These are phyloP conservation scores for Halocynthia aurantium DNA, from an alignment of 23 tunicate species.

Conservation along the genomic window DNA sequence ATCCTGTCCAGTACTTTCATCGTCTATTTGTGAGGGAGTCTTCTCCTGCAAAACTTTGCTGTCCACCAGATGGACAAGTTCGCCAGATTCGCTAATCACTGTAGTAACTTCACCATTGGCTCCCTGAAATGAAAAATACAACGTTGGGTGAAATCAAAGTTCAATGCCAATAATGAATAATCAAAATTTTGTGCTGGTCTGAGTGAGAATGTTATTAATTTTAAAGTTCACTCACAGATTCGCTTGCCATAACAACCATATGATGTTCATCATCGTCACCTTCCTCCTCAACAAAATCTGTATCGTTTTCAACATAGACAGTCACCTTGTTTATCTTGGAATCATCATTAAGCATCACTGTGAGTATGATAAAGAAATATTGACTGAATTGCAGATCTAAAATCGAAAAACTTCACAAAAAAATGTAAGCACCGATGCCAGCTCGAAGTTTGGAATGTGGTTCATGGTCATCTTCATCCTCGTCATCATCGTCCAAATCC, in stretches of 20 bases:
- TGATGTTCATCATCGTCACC: conserved; percentile 19
- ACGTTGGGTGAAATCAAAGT: no score
- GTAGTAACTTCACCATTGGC: conserved; percentile 6
- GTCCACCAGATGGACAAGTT: conserved; percentile 20
- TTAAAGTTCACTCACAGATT: no score
- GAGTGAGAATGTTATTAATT: no score
- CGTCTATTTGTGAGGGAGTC: no score
- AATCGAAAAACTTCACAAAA: not conserved
- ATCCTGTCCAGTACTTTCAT: no score
- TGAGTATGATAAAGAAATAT: not conserved
- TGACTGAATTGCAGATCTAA: not conserved
- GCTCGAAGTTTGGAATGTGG: conserved; percentile 11
- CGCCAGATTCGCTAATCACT: conserved; percentile 22
- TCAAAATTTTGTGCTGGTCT: no score
- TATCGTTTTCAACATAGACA: conserved; percentile 27
- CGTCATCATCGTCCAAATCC: conserved; percentile 23
- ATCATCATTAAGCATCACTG: not conserved
- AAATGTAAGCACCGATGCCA: not conserved
- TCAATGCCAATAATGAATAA: no score
- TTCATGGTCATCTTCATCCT: conserved; percentile 15
- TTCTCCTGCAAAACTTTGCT: not conserved
- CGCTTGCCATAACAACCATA: not conserved
- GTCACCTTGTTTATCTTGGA: conserved; percentile 11
- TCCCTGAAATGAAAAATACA: not conserved
- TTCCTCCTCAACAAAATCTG: not conserved